Conservation (phyloP, 2,888 invertebrate genomes). For the Trachelus troglodyta region DNA sequence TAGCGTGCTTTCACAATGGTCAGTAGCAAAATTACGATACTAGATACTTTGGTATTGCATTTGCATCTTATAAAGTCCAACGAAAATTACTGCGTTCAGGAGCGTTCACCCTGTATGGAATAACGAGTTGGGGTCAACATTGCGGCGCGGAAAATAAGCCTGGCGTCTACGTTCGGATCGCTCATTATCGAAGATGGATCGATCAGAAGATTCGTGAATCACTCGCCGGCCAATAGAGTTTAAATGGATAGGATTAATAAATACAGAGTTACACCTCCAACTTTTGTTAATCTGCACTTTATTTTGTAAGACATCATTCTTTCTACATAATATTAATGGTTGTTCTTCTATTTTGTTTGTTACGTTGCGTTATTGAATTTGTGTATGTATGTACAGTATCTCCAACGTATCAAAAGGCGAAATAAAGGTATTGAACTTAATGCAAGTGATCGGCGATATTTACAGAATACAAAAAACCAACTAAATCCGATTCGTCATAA, state of each 20-base stretch:
- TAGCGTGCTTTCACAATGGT: conserved; percentile 77
- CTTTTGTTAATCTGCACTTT: conserved; percentile 53
- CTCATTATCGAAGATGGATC: conserved; percentile 77
- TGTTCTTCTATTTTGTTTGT: conserved; percentile 38
- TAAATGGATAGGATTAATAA: conserved; percentile 4
- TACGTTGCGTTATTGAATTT: conserved; percentile 50
- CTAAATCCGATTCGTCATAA: too few species aligned
- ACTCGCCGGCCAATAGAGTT: conserved; percentile 44
- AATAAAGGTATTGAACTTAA: too few species aligned
- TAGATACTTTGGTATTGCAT: background rate
- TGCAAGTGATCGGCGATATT: too few species aligned
- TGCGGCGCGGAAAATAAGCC: conserved; percentile 81
- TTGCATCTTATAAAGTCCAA: background rate
- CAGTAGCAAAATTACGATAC: conserved; percentile 27
- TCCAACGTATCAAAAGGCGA: conserved; percentile 24
- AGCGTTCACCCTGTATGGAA: conserved; percentile 75
- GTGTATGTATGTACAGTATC: conserved; percentile 48
- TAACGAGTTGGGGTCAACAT: conserved; percentile 83
- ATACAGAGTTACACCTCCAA: background rate
- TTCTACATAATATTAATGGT: conserved; percentile 59
- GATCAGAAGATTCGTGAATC: conserved; percentile 69
- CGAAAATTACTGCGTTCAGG: conserved; percentile 64
- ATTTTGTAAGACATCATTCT: conserved; percentile 60
- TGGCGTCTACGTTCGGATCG: conserved; percentile 78
- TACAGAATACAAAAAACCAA: too few species aligned